phyloP scores from a whole-genome alignment of 2,888 invertebrate genomes.

The Xylophagus ater region DNA sequence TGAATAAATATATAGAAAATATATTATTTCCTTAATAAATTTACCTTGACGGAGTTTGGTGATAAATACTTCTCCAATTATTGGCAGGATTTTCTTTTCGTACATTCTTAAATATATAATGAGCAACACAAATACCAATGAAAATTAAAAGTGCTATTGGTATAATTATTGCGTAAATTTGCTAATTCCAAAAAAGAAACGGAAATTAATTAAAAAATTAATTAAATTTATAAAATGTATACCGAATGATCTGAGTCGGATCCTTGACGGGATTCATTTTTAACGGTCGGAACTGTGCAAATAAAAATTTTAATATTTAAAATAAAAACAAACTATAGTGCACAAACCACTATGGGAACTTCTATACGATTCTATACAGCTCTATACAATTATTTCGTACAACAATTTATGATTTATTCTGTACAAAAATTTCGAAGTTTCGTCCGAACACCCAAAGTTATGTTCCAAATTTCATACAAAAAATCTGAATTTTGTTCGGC shows the following conservation, averaged over 20 bases:
- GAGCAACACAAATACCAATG: slow-evolving; percentile 2
- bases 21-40: slow-evolving; percentile 10
- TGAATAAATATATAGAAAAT: background rate
- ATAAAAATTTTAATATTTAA: background rate
- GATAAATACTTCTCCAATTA: slow-evolving; percentile 22
- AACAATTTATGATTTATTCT: too few relatives aligned
- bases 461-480: too few relatives aligned
- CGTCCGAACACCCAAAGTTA: too few relatives aligned
- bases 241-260: slow-evolving; percentile 4
- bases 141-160: slow-evolving; percentile 4
- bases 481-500: too few relatives aligned
- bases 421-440: too few relatives aligned
- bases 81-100: slow-evolving; percentile 7
- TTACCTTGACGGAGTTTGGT: slow-evolving; percentile 21
- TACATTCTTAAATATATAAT: slow-evolving; percentile 8
- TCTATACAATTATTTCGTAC: too few relatives aligned
- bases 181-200: background rate
- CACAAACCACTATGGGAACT: slow-evolving; percentile 1
- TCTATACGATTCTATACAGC: too few relatives aligned
- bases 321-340: slow-evolving; percentile 9
- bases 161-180: slow-evolving; percentile 4
- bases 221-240: background rate
- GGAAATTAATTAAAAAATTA: background rate
- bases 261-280: slow-evolving; percentile 5
- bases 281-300: slow-evolving; percentile 7